These are phyloP conservation scores for Gryllus longicercus DNA, from an alignment of 2,888 invertebrate species.

Conservation along the genomic window DNA sequence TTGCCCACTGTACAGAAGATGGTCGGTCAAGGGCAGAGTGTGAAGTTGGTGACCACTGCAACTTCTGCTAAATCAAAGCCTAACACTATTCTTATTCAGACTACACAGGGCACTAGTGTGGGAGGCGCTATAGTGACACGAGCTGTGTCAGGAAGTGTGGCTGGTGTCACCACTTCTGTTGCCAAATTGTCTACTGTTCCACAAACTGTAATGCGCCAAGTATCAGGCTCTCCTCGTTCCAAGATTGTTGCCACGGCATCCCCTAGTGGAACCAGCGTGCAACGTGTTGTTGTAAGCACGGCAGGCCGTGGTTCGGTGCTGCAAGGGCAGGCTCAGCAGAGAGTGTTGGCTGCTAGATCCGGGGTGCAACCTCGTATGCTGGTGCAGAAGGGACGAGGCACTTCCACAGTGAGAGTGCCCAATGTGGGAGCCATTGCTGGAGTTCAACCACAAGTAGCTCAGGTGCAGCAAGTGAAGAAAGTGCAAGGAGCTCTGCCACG, in stretches of 20 bases:
- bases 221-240: constrained; percentile 11
- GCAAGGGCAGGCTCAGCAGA: constrained; percentile 19
- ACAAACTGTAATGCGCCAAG: neutral
- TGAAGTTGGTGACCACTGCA: constrained; percentile 19
- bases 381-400: constrained; percentile 27
- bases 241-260: constrained; percentile 25
- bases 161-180: neutral
- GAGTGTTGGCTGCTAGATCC: constrained; percentile 24
- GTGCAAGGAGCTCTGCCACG: constrained; percentile 24
- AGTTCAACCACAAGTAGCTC: neutral
- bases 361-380: constrained; percentile 29
- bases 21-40: constrained; percentile 21
- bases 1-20: constrained; percentile 28
- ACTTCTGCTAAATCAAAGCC: constrained; percentile 27
- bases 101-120: constrained; percentile 27
- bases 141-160: constrained; percentile 20
- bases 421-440: constrained; percentile 2
- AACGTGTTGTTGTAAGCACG: constrained; percentile 24
- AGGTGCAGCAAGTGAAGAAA: constrained; percentile 27
- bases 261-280: constrained; percentile 22
- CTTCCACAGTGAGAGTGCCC: neutral
- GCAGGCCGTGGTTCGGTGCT: constrained; percentile 17
- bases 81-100: constrained; percentile 32
- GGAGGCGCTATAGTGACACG: neutral
- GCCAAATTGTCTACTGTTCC: neutral